Percentiles rank a stretch among this genome's conserved stretches.
These are phyloP conservation scores for Thymelicus acteon DNA, from an alignment of 2,888 invertebrate genomes.

Conservation along the genomic window DNA sequence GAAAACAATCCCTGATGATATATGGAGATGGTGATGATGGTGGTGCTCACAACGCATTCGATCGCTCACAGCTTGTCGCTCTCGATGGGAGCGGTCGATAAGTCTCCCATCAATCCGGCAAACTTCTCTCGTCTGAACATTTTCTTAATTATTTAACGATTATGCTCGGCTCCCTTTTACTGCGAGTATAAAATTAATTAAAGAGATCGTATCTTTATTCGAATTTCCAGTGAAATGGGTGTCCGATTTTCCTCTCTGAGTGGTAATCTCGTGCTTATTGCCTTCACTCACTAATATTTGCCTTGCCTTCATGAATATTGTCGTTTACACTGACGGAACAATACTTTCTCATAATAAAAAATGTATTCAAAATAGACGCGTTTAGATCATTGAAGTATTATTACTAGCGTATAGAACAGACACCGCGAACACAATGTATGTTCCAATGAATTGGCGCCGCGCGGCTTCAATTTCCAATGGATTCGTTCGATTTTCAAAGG, in stretches of 20 bases:
- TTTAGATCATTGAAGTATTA: too few relatives aligned
- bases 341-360: too few relatives aligned
- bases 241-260: slow-evolving; percentile 30
- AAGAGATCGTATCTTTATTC: slow-evolving; percentile 36
- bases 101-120: slow-evolving; percentile 35
- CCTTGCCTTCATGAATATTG: neutral
- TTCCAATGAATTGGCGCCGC: too few relatives aligned
- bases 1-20: too few relatives aligned
- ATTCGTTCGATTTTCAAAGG: too few relatives aligned
- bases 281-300: slow-evolving; percentile 14
- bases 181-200: slow-evolving; percentile 38
- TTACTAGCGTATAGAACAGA: too few relatives aligned
- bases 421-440: too few relatives aligned
- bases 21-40: neutral
- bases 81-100: neutral
- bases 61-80: neutral
- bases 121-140: slow-evolving; percentile 37
- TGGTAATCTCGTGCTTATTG: slow-evolving; percentile 27
- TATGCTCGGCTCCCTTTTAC: slow-evolving; percentile 32
- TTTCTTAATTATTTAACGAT: slow-evolving; percentile 39
- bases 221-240: slow-evolving; percentile 29
- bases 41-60: neutral
- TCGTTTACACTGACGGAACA: neutral
- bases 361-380: too few relatives aligned
- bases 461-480: too few relatives aligned